phyloP scores from a whole-genome alignment of 2,113 vertebrate species.

The Tricholaema leucomelas region DNA sequence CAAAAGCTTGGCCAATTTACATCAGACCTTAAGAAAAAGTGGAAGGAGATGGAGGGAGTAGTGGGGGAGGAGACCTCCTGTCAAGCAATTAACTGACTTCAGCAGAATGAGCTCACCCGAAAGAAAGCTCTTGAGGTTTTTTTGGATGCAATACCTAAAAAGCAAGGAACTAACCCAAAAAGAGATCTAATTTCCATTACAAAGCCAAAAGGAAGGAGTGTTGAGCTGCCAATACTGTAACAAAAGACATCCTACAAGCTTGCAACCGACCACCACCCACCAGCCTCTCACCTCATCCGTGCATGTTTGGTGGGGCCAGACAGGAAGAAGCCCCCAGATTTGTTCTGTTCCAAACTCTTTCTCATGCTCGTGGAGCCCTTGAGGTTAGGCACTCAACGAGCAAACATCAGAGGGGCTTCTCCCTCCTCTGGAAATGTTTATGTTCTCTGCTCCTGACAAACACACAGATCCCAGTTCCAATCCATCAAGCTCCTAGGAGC shows the following conservation, averaged over 20 bases:
- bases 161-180: background rate
- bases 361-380: background rate
- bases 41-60: background rate
- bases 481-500: background rate
- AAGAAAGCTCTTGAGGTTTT: background rate
- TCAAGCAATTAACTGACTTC: background rate
- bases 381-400: background rate
- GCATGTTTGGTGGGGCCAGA: background rate
- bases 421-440: background rate
- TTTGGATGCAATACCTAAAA: no score
- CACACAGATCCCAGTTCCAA: background rate
- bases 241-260: background rate
- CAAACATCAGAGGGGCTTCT: background rate
- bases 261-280: background rate
- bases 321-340: background rate
- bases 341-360: background rate
- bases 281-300: background rate
- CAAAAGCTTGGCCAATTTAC: background rate
- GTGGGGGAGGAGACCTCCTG: background rate
- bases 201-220: background rate
- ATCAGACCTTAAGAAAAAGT: background rate
- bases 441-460: background rate
- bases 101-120: background rate
- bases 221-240: background rate
- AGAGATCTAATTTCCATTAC: constrained; percentile 37